phyloP scores from a whole-genome alignment of 2,113 vertebrate species.

The Penelope pileata region DNA sequence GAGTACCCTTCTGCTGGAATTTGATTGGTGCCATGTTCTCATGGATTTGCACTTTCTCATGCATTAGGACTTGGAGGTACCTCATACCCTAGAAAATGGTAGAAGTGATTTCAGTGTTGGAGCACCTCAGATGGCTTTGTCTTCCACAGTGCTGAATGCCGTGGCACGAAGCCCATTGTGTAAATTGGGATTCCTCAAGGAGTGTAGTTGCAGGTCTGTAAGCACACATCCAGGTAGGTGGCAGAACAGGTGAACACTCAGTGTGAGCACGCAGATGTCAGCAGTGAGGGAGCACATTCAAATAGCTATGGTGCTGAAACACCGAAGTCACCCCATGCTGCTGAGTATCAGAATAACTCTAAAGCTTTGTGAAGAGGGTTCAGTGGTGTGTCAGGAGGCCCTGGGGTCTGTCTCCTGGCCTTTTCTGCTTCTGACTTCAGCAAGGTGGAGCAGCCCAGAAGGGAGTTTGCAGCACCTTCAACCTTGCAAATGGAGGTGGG shows the following conservation, averaged over 20 bases:
- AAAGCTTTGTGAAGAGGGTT: background rate
- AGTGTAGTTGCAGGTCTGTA: background rate
- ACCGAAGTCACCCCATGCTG: background rate
- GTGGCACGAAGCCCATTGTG: rapidly evolving
- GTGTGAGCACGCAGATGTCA: background rate
- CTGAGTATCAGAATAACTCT: background rate
- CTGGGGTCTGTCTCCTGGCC: background rate
- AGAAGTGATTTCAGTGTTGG: background rate
- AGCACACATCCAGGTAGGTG: background rate
- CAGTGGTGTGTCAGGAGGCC: background rate
- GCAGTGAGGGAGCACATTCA: background rate
- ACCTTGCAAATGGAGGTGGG: background rate
- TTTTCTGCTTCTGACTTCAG: too few relatives aligned
- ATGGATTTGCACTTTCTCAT: rapidly evolving
- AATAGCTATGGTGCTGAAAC: background rate
- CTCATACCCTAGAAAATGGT: rapidly evolving
- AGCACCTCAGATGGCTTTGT: background rate
- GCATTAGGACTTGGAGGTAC: background rate
- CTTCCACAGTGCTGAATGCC: background rate
- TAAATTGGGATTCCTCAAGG: background rate
- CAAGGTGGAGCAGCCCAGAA: too few relatives aligned
- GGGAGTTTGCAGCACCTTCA: background rate
- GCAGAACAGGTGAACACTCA: background rate
- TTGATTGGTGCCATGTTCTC: too few relatives aligned
- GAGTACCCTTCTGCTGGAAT: background rate